These are phyloP conservation scores for Apotomis capreana DNA, from an alignment of 2,888 invertebrate genomes.

Conservation along the genomic window DNA sequence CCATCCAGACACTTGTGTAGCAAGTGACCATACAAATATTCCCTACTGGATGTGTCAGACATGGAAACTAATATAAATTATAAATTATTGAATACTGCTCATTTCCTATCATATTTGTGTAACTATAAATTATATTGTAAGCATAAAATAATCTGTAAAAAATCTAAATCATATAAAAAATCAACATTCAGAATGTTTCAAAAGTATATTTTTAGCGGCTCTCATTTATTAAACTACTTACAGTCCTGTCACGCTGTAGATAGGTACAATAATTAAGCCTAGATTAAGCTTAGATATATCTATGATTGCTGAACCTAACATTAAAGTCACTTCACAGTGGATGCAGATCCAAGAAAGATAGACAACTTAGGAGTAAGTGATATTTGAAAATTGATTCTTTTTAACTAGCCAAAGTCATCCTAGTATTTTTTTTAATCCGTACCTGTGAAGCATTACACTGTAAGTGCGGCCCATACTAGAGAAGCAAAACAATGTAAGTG, in stretches of 20 bases:
- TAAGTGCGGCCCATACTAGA: too few species aligned
- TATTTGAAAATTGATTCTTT: too few species aligned
- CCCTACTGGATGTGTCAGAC: conserved; percentile 24
- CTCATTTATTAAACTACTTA: conserved; percentile 58
- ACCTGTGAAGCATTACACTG: too few species aligned
- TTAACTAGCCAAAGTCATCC: too few species aligned
- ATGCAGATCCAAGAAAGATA: too few species aligned
- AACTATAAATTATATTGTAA: conserved; percentile 65
- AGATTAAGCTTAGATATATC: conserved; percentile 65
- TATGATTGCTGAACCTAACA: conserved; percentile 70
- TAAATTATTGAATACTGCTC: conserved; percentile 71
- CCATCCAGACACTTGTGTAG: conserved; percentile 46
- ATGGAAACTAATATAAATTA: conserved; percentile 41
- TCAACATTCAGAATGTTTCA: conserved; percentile 60
- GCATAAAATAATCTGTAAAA: conserved; percentile 56
- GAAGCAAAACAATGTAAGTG: too few species aligned
- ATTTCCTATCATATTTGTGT: conserved; percentile 67
- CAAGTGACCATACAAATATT: conserved; percentile 50
- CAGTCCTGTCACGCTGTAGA: conserved; percentile 57
- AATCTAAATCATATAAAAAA: conserved; percentile 52
- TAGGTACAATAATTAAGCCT: conserved; percentile 54
- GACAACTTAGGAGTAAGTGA: too few species aligned
- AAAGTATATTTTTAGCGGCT: conserved; percentile 47
- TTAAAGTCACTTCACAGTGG: conserved; percentile 65
- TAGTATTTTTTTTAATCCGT: too few species aligned